These are phyloP conservation scores for Hycleus phaleratus DNA, from an alignment of 1,140 invertebrate species.

Conservation along the genomic window DNA sequence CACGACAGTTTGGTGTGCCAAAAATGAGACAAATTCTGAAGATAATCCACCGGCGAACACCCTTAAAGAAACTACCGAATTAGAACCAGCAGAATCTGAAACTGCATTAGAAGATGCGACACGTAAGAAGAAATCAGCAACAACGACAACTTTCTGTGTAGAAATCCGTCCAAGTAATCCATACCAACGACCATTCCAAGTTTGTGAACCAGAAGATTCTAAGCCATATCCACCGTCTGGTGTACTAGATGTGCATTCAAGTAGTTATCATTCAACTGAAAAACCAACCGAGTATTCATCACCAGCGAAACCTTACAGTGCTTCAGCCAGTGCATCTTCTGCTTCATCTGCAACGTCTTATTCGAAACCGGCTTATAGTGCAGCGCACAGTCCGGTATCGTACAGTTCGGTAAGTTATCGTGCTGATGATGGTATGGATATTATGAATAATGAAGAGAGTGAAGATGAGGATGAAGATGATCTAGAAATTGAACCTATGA, in stretches of 20 bases:
- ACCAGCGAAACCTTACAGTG: conserved; percentile 21
- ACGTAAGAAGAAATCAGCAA: conserved; percentile 37
- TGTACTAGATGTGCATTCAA: background rate
- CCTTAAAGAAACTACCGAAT: background rate
- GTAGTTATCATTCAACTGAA: conserved; percentile 3
- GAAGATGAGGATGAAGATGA: conserved; percentile 13
- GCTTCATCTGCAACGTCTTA: conserved; percentile 6
- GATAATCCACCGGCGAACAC: conserved; percentile 1
- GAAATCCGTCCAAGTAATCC: conserved; percentile 36
- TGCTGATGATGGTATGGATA: conserved; percentile 5
- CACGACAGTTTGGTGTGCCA: background rate
- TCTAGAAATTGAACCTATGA: conserved; percentile 9
- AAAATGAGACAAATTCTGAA: background rate
- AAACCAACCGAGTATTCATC: conserved; percentile 9
- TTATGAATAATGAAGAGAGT: conserved; percentile 6
- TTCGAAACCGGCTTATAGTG: conserved; percentile 2
- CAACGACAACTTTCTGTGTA: conserved; percentile 39
- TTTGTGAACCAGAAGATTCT: conserved; percentile 30
- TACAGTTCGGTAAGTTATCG: conserved; percentile 7
- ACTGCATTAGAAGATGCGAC: conserved; percentile 11
- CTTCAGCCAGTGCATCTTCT: conserved; percentile 8
- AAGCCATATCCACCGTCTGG: conserved; percentile 2
- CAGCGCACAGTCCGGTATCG: background rate
- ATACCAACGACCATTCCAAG: conserved; percentile 35
- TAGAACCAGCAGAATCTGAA: background rate